A percentile compares a stretch with the other conserved stretches of the same genome.
Evolutionary conservation across 1,140 invertebrate species (phyloP).

Genomic region (Drosophila chauvacae): DNA sequence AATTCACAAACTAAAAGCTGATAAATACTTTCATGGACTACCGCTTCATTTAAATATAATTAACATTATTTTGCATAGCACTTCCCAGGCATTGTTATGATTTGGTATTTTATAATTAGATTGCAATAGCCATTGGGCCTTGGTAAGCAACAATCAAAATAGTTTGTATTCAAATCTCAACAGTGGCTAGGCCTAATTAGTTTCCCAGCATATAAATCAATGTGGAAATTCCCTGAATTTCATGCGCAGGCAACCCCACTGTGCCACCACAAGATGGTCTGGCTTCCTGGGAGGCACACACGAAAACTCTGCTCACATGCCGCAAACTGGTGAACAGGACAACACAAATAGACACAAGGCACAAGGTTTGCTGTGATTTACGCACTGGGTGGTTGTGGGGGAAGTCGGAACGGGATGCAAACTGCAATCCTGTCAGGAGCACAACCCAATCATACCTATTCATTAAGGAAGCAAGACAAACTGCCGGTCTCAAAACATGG

Average conservation of each 20-base stretch:
- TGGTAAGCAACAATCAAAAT: conserved; percentile 11
- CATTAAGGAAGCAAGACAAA: conserved; percentile 56
- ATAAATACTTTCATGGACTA: conserved; percentile 1
- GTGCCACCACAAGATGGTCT: conserved; percentile 16
- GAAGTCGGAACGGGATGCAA: conserved; percentile 9
- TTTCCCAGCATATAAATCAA: conserved; percentile 17
- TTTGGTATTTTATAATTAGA: conserved; percentile 12
- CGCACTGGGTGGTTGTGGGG: conserved; percentile 13
- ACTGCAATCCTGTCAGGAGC: conserved; percentile 52
- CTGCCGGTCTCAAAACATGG: conserved; percentile 23
- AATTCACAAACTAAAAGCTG: not conserved
- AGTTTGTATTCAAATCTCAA: conserved; percentile 9
- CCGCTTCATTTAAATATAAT: not conserved
- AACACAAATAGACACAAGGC: conserved; percentile 30
- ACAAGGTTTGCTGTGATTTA: conserved; percentile 56
- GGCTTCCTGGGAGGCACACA: conserved; percentile 12
- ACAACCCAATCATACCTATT: conserved; percentile 47
- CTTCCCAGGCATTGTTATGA: conserved; percentile 3
- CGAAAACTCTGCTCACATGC: conserved; percentile 29
- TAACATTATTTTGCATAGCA: conserved; percentile 3
- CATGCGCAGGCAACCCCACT: conserved; percentile 6
- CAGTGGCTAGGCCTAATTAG: conserved; percentile 3
- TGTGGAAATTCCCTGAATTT: not conserved
- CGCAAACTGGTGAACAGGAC: conserved; percentile 39
- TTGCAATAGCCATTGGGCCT: not conserved